Base-by-base conservation (phyloP, 2,797 vertebrate species). In the Brachymystax lenok region DNA sequence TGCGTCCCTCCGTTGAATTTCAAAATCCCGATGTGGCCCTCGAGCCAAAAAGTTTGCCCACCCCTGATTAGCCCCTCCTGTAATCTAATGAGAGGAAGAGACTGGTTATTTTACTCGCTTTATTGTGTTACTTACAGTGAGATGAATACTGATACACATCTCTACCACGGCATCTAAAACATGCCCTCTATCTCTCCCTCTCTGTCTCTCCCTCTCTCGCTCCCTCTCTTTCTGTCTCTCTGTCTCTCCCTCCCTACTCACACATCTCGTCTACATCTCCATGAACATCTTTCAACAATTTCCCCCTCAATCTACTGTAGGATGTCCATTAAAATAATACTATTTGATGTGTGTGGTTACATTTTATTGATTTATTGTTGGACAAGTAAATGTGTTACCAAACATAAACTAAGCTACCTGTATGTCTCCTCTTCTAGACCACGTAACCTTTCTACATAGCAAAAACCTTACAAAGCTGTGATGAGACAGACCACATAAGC, bases 81-180 rank as follows among this genome's bases (percentile, higher is more conserved):
- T 69, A 19, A 69, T 33, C 66, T 30, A 33, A 27, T 30, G 30
- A 69, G 28, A 54, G 13, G 51, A 27, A 54, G n/a, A 27, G 16
- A 51, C 51, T 13, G 5, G 0, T 80, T 89, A 12, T 83, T 77
- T 76, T 87, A n/a, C 76, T 87, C 87, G 83, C 80, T 92, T 93
- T 93, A 92, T 89, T 92, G 90, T 89, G 88, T 80, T 80, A 81
- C 51, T 80, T 90, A 91, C 88, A 93, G 91, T 91, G 82, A 91
- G 84, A 90, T 88, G 87, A 90, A 92, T 88, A 87, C 86, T 86
- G 75, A 86, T 50, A 82, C 88, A 91, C 83, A 87, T 86, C 83
- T 88, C 89, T 92, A 92, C 86, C 79, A 72, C 73, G 87, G 88
- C 89, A 89, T 91, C 84, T 83, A 87, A 88, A 91, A 87, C 85